Evolutionary conservation across 1,140 invertebrate genomes (phyloP).

Genomic region (Galleria mellonella): DNA sequence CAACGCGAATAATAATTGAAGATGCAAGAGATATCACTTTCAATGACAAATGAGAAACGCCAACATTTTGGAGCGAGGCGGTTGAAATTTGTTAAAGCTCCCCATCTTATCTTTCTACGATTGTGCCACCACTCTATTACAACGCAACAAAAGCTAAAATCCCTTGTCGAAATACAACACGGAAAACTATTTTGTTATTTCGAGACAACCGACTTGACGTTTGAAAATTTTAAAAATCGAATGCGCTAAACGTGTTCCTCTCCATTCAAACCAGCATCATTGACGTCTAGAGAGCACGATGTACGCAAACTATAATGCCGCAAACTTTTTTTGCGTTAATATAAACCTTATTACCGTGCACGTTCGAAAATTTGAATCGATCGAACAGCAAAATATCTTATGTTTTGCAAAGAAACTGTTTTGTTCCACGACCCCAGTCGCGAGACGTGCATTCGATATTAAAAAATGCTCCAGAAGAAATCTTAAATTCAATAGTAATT

Average conservation of each 20-base stretch:
- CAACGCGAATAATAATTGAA: background rate
- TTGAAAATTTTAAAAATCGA: slow-evolving; percentile 26
- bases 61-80: slow-evolving; percentile 35
- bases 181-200: background rate
- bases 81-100: slow-evolving; percentile 31
- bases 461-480: slow-evolving; percentile 64
- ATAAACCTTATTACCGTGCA: slow-evolving; percentile 53
- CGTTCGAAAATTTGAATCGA: slow-evolving; percentile 29
- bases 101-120: slow-evolving; percentile 19
- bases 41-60: slow-evolving; percentile 21
- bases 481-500: slow-evolving; percentile 72
- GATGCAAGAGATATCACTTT: slow-evolving; percentile 10
- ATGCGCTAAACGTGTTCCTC: slow-evolving; percentile 57
- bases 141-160: slow-evolving; percentile 34
- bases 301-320: slow-evolving; percentile 16
- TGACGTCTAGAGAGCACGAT: slow-evolving; percentile 34
- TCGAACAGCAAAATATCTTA: slow-evolving; percentile 33
- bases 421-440: slow-evolving; percentile 50
- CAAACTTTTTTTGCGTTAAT: slow-evolving; percentile 28
- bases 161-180: background rate
- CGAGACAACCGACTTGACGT: slow-evolving; percentile 12
- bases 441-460: slow-evolving; percentile 65
- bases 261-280: slow-evolving; percentile 37
- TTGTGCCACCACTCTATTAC: slow-evolving; percentile 22
- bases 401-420: slow-evolving; percentile 42